phyloP scores from a whole-genome alignment of 2,888 invertebrate genomes.

The Epistrophe eligans region DNA sequence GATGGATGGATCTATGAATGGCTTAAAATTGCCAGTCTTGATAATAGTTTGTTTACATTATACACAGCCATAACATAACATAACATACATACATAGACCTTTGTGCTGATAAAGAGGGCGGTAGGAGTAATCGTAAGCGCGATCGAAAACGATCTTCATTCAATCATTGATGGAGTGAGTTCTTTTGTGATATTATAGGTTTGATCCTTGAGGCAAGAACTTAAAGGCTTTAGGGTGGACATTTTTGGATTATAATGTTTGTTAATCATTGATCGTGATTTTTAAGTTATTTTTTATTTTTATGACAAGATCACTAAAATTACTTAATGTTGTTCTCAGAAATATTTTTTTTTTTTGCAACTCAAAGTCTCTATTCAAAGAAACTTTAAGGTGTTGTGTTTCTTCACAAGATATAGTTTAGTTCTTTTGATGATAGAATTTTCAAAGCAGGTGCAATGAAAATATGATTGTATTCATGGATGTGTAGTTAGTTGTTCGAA shows the following conservation, averaged over 20 bases:
- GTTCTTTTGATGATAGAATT: background rate
- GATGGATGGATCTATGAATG: slow-evolving; percentile 73
- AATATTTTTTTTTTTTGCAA: background rate
- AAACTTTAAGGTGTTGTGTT: slow-evolving; percentile 34
- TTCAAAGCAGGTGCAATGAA: background rate
- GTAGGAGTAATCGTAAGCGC: slow-evolving; percentile 24
- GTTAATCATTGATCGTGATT: slow-evolving; percentile 10
- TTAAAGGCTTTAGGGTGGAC: background rate
- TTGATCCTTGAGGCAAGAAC: slow-evolving; percentile 5
- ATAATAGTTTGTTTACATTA: slow-evolving; percentile 66
- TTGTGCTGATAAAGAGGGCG: slow-evolving; percentile 40
- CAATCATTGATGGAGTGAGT: slow-evolving; percentile 38
- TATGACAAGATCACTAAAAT: slow-evolving; percentile 22
- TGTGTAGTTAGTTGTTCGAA: background rate
- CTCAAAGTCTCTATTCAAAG: background rate
- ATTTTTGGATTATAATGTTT: slow-evolving; percentile 29
- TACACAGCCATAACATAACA: background rate
- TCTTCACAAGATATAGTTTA: background rate
- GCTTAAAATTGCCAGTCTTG: slow-evolving; percentile 61
- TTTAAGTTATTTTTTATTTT: background rate
- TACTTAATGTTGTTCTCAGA: slow-evolving; percentile 35
- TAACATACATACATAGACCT: background rate
- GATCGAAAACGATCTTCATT: slow-evolving; percentile 51
- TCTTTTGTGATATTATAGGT: background rate
- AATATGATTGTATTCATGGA: background rate